Percentiles rank a stretch among this genome's conserved stretches.
Conservation (phyloP, 2,888 invertebrate species). For the Campoplex nolae region DNA sequence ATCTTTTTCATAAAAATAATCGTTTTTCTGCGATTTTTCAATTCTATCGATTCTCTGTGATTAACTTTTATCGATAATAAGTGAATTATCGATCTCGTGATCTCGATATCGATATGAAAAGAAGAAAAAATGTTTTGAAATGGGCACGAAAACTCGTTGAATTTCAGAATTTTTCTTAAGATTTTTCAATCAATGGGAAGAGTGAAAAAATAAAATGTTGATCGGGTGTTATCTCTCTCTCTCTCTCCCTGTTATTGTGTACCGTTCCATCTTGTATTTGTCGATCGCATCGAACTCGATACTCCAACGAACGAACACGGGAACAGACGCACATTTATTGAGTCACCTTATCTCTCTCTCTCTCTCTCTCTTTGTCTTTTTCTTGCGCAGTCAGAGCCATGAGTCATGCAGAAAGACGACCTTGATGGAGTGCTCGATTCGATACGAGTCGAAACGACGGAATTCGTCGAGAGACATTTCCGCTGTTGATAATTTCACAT, state of each 20-base stretch:
- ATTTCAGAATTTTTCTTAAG: neutral
- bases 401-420: slow-evolving; percentile 45
- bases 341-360: slow-evolving; percentile 42
- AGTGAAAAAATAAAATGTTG: neutral
- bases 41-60: neutral
- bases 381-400: slow-evolving; percentile 31
- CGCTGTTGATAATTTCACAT: slow-evolving; percentile 19
- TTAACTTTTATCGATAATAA: too few species aligned
- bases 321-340: slow-evolving; percentile 6
- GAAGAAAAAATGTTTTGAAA: too few species aligned
- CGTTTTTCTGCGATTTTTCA: neutral
- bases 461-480: slow-evolving; percentile 7
- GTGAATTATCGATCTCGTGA: too few species aligned
- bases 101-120: too few species aligned
- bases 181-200: neutral
- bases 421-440: slow-evolving; percentile 18
- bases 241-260: slow-evolving; percentile 32
- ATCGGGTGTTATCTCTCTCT: slow-evolving; percentile 5
- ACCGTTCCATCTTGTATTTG: slow-evolving; percentile 36
- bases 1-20: too few species aligned
- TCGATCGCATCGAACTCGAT: slow-evolving; percentile 25
- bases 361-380: slow-evolving; percentile 2
- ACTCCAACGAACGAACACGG: neutral
- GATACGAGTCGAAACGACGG: neutral
- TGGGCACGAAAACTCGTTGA: too few species aligned